Evolutionary conservation across 2,888 invertebrate genomes (phyloP).

Genomic region (Mythimna pallens): DNA sequence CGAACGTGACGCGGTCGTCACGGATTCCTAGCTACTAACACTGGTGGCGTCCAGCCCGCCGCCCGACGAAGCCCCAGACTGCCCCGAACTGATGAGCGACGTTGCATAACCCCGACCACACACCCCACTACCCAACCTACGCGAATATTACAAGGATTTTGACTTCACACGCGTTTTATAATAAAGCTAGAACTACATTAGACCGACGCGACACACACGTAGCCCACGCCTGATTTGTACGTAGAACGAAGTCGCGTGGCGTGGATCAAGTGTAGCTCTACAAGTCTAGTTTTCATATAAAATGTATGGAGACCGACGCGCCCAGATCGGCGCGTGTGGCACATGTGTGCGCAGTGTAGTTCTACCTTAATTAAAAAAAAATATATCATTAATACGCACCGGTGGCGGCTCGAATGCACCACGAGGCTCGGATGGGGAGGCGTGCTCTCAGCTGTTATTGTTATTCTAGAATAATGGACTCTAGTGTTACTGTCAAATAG

Average conservation of each 20-base stretch:
- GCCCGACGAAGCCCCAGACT: conserved; percentile 51
- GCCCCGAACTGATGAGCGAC: conserved; percentile 59
- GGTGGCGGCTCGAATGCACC: conserved; percentile 28
- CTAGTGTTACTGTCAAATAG: conserved; percentile 24
- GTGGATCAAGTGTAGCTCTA: no score
- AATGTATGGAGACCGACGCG: no score
- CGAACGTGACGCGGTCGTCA: conserved; percentile 92
- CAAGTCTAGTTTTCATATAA: no score
- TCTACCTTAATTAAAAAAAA: conserved; percentile 23
- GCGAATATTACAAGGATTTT: conserved; percentile 25
- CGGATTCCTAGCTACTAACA: conserved; percentile 86
- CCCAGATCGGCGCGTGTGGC: no score
- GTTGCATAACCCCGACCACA: conserved; percentile 38
- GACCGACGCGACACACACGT: no score
- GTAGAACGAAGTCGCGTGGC: no score
- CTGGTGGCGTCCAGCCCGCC: conserved; percentile 75
- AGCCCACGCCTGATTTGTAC: no score
- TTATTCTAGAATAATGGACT: conserved; percentile 37
- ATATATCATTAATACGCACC: conserved; percentile 28
- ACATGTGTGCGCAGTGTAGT: no score
- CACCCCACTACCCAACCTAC: conserved; percentile 13
- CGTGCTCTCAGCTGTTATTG: conserved; percentile 35
- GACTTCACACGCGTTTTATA: conserved; percentile 25
- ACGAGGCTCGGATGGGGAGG: conserved; percentile 28
- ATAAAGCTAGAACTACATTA: background rate